Conservation (phyloP, 2,113 vertebrate genomes). For the Pelusios castaneus region DNA sequence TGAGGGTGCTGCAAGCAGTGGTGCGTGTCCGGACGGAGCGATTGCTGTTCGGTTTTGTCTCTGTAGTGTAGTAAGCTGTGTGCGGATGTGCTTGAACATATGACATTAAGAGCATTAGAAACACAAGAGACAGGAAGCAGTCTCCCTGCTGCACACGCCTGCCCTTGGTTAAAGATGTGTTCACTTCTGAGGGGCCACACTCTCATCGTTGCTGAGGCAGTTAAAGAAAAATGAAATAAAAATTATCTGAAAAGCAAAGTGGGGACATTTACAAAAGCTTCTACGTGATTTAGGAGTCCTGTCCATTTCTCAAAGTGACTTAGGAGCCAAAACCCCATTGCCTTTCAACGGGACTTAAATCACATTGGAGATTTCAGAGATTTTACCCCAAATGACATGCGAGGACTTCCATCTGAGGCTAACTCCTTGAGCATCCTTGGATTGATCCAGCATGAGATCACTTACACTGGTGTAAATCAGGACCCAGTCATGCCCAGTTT, state of each 20-base stretch:
- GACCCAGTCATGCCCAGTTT: not conserved
- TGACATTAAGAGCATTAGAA: slow-evolving; percentile 21
- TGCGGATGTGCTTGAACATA: slow-evolving; percentile 41
- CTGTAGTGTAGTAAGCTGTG: not conserved
- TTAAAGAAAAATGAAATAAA: slow-evolving; percentile 23
- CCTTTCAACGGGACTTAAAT: not conserved
- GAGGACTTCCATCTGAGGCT: not conserved
- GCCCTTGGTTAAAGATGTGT: not conserved
- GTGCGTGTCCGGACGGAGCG: not conserved
- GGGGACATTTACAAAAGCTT: slow-evolving; percentile 27
- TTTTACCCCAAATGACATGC: not conserved
- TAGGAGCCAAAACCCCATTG: not conserved
- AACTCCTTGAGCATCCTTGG: not conserved
- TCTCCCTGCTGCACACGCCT: not conserved
- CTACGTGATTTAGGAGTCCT: not conserved
- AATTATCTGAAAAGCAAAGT: slow-evolving; percentile 19
- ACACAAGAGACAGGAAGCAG: slow-evolving; percentile 52
- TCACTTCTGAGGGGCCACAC: not conserved
- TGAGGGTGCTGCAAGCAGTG: slow-evolving; percentile 8
- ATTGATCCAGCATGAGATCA: not conserved
- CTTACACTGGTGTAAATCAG: not conserved
- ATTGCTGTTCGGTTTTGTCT: too few relatives aligned
- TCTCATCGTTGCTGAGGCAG: slow-evolving; percentile 9
- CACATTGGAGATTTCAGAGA: not conserved
- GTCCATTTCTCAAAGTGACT: not conserved